Evolutionary conservation across 2,797 vertebrate genomes (phyloP).

Genomic region (Toxotes lorentzi): DNA sequence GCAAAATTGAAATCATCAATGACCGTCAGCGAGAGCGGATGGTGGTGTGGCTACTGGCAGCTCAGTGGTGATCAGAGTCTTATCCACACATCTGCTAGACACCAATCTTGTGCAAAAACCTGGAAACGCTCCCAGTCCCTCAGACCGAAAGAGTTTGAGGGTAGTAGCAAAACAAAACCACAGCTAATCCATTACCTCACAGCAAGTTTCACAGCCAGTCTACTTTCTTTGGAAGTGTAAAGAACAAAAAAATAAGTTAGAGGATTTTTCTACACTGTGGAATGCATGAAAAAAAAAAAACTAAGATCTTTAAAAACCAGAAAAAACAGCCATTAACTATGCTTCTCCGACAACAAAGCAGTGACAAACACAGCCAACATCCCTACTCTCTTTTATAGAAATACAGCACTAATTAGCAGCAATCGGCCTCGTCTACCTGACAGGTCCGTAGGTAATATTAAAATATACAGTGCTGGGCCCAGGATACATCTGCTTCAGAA

Average conservation of each 20-base stretch:
- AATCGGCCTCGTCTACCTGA: constrained; percentile 10
- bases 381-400: neutral
- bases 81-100: constrained; percentile 74
- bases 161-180: constrained; percentile 56
- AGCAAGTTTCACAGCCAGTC: constrained; percentile 44
- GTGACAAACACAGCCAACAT: constrained; percentile 1
- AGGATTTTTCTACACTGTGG: constrained; percentile 8
- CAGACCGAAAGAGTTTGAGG: constrained; percentile 41
- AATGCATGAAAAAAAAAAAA: neutral
- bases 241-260: constrained; percentile 15
- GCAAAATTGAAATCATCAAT: constrained; percentile 82
- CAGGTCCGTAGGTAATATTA: constrained; percentile 19
- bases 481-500: constrained; percentile 34
- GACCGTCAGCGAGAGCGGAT: constrained; percentile 69
- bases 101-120: constrained; percentile 62
- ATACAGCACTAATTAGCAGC: constrained; percentile 24
- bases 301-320: neutral
- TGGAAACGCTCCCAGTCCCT: constrained; percentile 72
- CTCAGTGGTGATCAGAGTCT: constrained; percentile 67
- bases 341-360: constrained; percentile 11
- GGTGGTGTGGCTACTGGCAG: constrained; percentile 55
- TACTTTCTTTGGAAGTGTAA: constrained; percentile 47
- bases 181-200: constrained; percentile 64
- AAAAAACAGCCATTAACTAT: neutral
- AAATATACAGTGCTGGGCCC: constrained; percentile 24